A percentile compares a stretch with the other conserved stretches of the same genome.
Evolutionary conservation across 2,888 invertebrate species (phyloP).

Genomic region (Tenodera sinensis): DNA sequence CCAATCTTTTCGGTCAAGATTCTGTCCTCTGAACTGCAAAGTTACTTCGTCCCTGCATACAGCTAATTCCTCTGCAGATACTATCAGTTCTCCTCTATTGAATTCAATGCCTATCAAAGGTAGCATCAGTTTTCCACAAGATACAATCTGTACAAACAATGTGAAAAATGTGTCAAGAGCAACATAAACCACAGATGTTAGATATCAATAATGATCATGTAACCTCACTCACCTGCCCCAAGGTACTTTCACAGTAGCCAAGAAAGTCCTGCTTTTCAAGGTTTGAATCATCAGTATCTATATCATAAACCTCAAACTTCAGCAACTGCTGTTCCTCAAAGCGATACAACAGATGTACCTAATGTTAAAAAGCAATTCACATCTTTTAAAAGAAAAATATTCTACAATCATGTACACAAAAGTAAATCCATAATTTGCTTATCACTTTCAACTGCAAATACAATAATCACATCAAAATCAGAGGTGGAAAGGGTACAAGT

Average conservation of each 20-base stretch:
- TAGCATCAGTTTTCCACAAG: conserved; percentile 35
- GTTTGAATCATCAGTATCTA: conserved; percentile 40
- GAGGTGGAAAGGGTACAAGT: too few relatives aligned
- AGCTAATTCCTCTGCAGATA: conserved; percentile 43
- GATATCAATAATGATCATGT: neutral
- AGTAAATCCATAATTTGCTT: too few relatives aligned
- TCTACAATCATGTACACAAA: neutral
- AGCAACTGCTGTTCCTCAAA: conserved; percentile 57
- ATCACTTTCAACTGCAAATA: too few relatives aligned
- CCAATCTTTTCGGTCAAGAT: conserved; percentile 42
- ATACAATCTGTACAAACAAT: conserved; percentile 39
- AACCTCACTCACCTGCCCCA: conserved; percentile 46
- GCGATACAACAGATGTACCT: conserved; percentile 50
- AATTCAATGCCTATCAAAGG: conserved; percentile 29
- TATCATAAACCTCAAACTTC: conserved; percentile 49
- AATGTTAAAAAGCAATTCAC: neutral
- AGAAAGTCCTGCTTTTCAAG: conserved; percentile 48
- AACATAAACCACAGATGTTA: neutral
- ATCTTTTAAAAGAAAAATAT: neutral
- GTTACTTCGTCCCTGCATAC: conserved; percentile 41
- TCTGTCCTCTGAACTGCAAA: conserved; percentile 40
- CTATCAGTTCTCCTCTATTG: conserved; percentile 37
- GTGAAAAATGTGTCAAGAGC: neutral
- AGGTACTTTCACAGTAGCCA: conserved; percentile 50
- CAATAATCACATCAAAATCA: too few relatives aligned